Evolutionary conservation across 2,113 vertebrate species (phyloP).

Genomic region (Gopherus flavomarginatus): DNA sequence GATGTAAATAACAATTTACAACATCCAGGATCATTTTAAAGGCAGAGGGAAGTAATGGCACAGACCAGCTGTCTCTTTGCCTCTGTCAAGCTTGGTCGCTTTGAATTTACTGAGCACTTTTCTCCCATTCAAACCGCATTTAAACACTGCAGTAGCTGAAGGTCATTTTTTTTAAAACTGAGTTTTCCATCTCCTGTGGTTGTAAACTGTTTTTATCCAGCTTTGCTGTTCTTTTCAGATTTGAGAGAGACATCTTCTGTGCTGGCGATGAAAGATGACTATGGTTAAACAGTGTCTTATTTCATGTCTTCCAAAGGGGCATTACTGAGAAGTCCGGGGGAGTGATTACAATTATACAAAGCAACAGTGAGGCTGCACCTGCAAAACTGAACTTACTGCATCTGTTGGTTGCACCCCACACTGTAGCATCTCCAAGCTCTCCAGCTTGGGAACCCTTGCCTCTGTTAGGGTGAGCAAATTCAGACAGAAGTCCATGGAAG

Average conservation of each 20-base stretch:
- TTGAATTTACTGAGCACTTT: constrained; percentile 16
- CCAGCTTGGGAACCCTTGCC: background rate
- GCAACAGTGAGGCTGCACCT: background rate
- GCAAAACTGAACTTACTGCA: background rate
- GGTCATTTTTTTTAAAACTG: background rate
- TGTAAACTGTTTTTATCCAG: background rate
- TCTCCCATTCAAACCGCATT: constrained; percentile 19
- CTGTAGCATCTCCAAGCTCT: background rate
- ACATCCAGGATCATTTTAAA: background rate
- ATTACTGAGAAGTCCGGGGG: background rate
- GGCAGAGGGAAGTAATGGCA: background rate
- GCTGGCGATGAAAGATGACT: constrained; percentile 36
- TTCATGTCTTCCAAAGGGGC: constrained; percentile 1
- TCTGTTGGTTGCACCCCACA: accelerated
- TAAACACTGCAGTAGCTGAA: constrained; percentile 20
- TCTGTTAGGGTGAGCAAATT: background rate
- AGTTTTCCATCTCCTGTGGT: background rate
- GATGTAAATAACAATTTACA: constrained; percentile 5
- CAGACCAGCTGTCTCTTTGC: constrained; percentile 12
- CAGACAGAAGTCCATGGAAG: background rate
- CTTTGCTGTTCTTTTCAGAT: constrained; percentile 44
- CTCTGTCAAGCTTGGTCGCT: constrained; percentile 12
- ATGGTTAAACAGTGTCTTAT: constrained; percentile 18
- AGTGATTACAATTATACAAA: background rate
- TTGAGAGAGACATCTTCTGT: constrained; percentile 21